Evolutionary conservation across 2,113 vertebrate genomes (phyloP), one percentile per base, ranked within the genome.

Genomic region (Dromaius novaehollandiae): DNA sequence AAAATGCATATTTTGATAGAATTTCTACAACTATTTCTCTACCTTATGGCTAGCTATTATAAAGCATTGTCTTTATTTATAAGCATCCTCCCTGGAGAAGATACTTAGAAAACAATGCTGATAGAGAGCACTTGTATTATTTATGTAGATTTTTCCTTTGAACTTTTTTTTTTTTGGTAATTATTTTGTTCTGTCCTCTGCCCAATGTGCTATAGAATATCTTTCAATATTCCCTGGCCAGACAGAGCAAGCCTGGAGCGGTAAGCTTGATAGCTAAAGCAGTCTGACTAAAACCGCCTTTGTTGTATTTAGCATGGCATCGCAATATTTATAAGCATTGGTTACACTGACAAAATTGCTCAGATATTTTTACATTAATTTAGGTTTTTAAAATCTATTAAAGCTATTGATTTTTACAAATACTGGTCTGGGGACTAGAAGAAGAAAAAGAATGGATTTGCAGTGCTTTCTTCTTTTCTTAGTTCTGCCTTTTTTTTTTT

Each of bases 151-250:
- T 97, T 97, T 91, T 94, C 86, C 73, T 79, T 94, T 96, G 46
- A 22, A 6, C 26, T 64, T 88, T 94, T 80, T 63, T 24, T 85
- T 95, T 95, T 93, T 93, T 96, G 93, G 76, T 98, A 98, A 98
- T 98, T 88, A 87, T 97, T 97, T 98, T 98, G 78, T 98, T 98
- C 96, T 98, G 85, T 98, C 97, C 98, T 98, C 96, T 98, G 94
- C 98, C 98, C 98, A 98, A 99, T 97, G 97, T 98, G 98, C 96
- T 97, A 28, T 99, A 99, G 99, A 99, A 99, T 99, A 94, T 98
- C 99, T 99, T 99, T 99, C 98, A 99, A 98, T 99, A 98, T 99
- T 97, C 98, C 99, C 97, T 99, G 99, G 99, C 99, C 99, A 98
- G 99, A 99, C 98, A 99, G 99, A 99, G 98, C 98, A 98, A 98